Percentiles rank a stretch among this genome's conserved stretches.
Conservation (phyloP, 2,888 invertebrate species). For the Xanthostigma xanthostigma region DNA sequence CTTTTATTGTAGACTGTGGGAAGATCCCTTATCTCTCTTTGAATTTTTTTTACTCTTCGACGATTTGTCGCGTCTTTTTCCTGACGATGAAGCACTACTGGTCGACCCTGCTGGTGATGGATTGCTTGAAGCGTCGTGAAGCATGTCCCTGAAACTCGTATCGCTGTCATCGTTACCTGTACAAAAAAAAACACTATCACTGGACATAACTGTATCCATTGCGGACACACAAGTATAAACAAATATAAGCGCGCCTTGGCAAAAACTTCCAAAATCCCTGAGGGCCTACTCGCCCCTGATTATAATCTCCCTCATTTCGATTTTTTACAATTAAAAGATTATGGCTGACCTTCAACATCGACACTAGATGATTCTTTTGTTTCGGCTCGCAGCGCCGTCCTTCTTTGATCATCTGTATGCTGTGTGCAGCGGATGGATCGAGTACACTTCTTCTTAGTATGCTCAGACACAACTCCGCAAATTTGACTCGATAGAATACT, state of each 20-base stretch:
- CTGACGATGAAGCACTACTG: not conserved
- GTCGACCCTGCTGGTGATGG: not conserved
- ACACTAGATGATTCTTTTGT: not conserved
- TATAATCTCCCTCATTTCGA: too few relatives aligned
- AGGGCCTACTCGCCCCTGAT: too few relatives aligned
- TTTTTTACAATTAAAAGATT: too few relatives aligned
- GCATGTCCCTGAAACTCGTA: not conserved
- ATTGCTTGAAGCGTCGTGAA: not conserved
- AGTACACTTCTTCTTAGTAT: slow-evolving; percentile 3
- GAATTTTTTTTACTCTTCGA: slow-evolving; percentile 4
- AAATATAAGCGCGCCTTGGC: too few relatives aligned
- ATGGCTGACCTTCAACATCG: not conserved
- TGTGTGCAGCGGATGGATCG: not conserved
- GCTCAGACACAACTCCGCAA: not conserved
- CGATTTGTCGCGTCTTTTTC: not conserved
- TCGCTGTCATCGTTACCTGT: not conserved
- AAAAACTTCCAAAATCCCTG: too few relatives aligned
- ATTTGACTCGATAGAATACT: not conserved
- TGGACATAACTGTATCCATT: too few relatives aligned
- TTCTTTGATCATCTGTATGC: not conserved
- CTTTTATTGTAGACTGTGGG: not conserved
- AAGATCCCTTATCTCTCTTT: slow-evolving; percentile 1
- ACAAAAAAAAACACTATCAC: too few relatives aligned
- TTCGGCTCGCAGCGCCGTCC: not conserved
- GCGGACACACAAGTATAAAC: too few relatives aligned